phyloP scores from a whole-genome alignment of 2,888 invertebrate genomes.

The Shargacucullia verbasci region DNA sequence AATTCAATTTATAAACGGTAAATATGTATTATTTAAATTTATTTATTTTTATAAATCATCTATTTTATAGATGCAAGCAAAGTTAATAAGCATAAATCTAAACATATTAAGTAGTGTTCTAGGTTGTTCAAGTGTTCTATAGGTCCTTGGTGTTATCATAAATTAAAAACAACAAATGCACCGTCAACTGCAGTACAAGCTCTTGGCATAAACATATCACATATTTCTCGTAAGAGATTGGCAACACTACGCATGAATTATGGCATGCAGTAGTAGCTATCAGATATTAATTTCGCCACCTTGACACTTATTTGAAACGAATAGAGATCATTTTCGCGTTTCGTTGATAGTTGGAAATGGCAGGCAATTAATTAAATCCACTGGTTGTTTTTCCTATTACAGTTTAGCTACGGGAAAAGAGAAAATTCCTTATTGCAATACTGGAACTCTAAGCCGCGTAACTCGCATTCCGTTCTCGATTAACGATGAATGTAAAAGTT shows the following conservation, averaged over 20 bases:
- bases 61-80: not conserved
- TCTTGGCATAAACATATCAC: constrained; percentile 47
- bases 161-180: constrained; percentile 38
- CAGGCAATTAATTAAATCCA: constrained; percentile 79
- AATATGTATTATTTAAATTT: not conserved
- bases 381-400: constrained; percentile 75
- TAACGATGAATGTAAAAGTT: constrained; percentile 73
- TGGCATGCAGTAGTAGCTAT: constrained; percentile 23
- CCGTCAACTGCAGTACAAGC: constrained; percentile 22
- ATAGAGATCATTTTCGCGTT: constrained; percentile 17
- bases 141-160: constrained; percentile 35
- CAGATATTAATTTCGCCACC: constrained; percentile 6
- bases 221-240: constrained; percentile 47
- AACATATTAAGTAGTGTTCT: too few species aligned
- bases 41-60: not conserved
- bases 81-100: too few species aligned
- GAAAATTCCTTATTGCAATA: constrained; percentile 63
- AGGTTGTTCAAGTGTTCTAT: constrained; percentile 9
- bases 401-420: constrained; percentile 69
- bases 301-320: constrained; percentile 7
- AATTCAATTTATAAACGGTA: not conserved
- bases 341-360: constrained; percentile 31
- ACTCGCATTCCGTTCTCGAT: constrained; percentile 66
- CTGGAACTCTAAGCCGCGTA: constrained; percentile 53
- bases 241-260: constrained; percentile 43